These are phyloP conservation scores for Trichopoda pennipes DNA, from an alignment of 2,888 invertebrate species.

Conservation along the genomic window DNA sequence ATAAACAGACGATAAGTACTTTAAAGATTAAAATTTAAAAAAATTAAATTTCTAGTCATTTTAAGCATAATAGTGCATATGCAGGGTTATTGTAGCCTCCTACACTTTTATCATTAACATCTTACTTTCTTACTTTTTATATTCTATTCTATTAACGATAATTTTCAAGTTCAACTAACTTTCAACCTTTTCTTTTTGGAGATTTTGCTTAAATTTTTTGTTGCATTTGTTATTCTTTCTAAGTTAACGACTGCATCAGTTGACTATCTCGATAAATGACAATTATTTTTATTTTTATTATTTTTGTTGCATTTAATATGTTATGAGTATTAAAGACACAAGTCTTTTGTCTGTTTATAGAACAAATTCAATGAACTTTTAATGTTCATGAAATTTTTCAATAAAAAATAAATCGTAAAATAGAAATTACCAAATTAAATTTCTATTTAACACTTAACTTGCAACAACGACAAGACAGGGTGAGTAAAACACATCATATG, in stretches of 20 bases:
- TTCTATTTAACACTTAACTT: slow-evolving; percentile 39
- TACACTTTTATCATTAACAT: background rate
- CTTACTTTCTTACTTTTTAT: background rate
- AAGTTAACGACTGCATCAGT: background rate
- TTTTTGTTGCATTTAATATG: slow-evolving; percentile 5
- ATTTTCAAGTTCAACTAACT: slow-evolving; percentile 58
- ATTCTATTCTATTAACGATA: slow-evolving; percentile 14
- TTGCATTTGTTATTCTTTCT: slow-evolving; percentile 11
- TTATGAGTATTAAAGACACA: slow-evolving; percentile 36
- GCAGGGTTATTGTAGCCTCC: background rate
- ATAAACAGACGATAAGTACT: no score
- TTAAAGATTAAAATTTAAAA: no score
- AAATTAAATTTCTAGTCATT: no score
- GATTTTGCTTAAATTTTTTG: slow-evolving; percentile 2
- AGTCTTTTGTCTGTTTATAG: slow-evolving; percentile 30
- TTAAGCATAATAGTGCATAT: no score
- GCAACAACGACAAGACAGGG: no score
- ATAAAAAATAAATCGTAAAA: slow-evolving; percentile 31
- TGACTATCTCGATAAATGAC: slow-evolving; percentile 27
- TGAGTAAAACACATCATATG: no score
- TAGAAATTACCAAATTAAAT: slow-evolving; percentile 24
- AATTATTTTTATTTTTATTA: slow-evolving; percentile 27
- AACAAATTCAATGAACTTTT: slow-evolving; percentile 55
- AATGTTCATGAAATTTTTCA: slow-evolving; percentile 50
- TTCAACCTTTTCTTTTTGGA: slow-evolving; percentile 20